Evolutionary conservation across 2,113 vertebrate genomes (phyloP), one percentile per base, ranked within the genome.

Genomic region (Ginglymostoma cirratum): DNA sequence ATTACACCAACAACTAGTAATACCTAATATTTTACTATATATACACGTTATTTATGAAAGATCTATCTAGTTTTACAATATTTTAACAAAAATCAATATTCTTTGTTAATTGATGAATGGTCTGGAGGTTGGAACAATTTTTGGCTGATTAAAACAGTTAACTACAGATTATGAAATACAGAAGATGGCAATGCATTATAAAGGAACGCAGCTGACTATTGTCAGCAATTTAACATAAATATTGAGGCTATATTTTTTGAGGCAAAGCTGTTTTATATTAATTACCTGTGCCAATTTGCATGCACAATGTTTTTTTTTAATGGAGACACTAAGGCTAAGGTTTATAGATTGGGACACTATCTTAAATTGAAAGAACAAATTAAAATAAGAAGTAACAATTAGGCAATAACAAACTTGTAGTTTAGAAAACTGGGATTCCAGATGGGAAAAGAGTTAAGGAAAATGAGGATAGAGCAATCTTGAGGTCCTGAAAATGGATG

Each of bases 51-150:
- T 27, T 12, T 27, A 27, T 21, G 69, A 23, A 70, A 69, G 3
- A 66, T 12, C 19, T 3, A 67, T 27, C 65, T 45, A n/a, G 92
- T 69, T 94, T 94, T 48, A 67, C 92, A 94, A 70, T 94, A 67
- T 94, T 94, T 94, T 67, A 94, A 94, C n/a, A 67, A 93, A 38
- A 93, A n/a, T 94, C n/a, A 23, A 94, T 38, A 2, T 23, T 94
- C 24, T 66, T 94, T 94, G 6, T 69, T 94, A 94, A 42, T 66
- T 2, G 19, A n/a, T 94, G 55, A 70, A 94, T 21, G 38, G 92
- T 27, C 65, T 94, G 69, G 45, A 67, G 23, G n/a, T 69, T 19
- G 42, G 19, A 2, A 45, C n/a, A 42, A 94, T 48, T 69, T 24
- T 0, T 94, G 66, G 34, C 92, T 42, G 21, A 30, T 14, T 38